Conservation (phyloP, 2,797 vertebrate species). For the Phoebastria nigripes region DNA sequence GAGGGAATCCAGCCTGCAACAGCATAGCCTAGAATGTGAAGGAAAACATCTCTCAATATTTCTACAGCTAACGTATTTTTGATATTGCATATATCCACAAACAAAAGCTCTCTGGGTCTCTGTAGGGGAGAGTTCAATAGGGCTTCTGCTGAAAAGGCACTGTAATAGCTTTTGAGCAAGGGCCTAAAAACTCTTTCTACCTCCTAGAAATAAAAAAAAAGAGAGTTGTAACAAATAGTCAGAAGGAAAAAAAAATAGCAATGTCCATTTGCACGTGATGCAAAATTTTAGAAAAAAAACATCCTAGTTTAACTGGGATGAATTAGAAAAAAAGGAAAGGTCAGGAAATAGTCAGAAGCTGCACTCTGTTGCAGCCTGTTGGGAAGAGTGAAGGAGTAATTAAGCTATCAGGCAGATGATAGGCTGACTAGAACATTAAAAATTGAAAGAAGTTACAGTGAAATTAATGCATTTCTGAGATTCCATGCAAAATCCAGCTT, state of each 20-base stretch:
- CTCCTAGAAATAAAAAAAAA: background rate
- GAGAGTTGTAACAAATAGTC: background rate
- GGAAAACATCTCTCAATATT: background rate
- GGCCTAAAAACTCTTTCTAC: background rate
- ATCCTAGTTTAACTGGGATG: background rate
- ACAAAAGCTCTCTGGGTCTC: background rate
- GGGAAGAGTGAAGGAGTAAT: conserved; percentile 23
- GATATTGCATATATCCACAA: background rate
- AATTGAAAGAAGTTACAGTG: background rate
- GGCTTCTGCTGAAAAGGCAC: background rate
- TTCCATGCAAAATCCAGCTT: background rate
- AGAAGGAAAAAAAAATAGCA: background rate
- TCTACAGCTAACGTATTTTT: background rate
- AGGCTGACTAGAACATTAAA: background rate
- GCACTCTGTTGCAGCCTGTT: background rate
- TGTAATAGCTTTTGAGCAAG: background rate
- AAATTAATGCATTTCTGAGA: conserved; percentile 16
- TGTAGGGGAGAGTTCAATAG: background rate
- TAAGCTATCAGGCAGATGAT: conserved; percentile 9
- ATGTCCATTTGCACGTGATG: background rate
- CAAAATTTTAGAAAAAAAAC: background rate
- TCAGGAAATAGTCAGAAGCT: background rate
- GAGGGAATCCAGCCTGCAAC: background rate
- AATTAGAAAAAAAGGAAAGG: background rate
- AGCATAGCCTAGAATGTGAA: background rate